Evolutionary conservation across 2,888 invertebrate genomes (phyloP).

Genomic region (Aleiodes leptofemur): DNA sequence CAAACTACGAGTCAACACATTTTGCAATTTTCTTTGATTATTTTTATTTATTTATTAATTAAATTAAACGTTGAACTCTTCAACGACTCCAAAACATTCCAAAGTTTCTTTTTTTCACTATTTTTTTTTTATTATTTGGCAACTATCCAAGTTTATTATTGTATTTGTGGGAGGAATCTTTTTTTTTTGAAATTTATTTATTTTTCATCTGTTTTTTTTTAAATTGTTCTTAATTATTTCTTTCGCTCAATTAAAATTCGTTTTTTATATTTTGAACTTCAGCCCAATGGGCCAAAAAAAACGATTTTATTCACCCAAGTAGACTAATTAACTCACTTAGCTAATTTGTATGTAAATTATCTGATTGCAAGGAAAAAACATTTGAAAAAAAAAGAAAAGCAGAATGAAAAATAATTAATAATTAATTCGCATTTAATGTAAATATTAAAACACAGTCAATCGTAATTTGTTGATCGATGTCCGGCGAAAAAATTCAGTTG

Average conservation of each 20-base stretch:
- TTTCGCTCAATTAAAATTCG: too few species aligned
- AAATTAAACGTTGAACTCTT: slow-evolving; percentile 40
- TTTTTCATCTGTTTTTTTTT: not conserved
- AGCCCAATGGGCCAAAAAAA: too few species aligned
- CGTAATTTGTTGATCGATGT: slow-evolving; percentile 11
- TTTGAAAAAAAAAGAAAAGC: slow-evolving; percentile 8
- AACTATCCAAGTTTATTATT: slow-evolving; percentile 8
- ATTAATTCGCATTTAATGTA: slow-evolving; percentile 24
- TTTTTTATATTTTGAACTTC: too few species aligned
- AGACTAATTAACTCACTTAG: slow-evolving; percentile 25
- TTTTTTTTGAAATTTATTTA: not conserved
- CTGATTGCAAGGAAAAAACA: not conserved
- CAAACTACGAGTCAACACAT: slow-evolving; percentile 51
- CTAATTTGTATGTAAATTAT: slow-evolving; percentile 28
- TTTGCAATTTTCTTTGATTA: slow-evolving; percentile 60
- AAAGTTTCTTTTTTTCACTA: slow-evolving; percentile 29
- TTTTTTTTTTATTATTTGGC: slow-evolving; percentile 6
- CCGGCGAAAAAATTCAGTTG: slow-evolving; percentile 26
- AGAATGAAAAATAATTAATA: slow-evolving; percentile 1
- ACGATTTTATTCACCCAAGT: slow-evolving; percentile 4
- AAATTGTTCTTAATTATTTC: too few species aligned
- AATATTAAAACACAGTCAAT: slow-evolving; percentile 13
- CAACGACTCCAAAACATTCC: slow-evolving; percentile 49
- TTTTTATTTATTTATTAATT: slow-evolving; percentile 17
- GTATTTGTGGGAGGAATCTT: not conserved